Percentiles rank a stretch among this genome's conserved stretches.
These are phyloP conservation scores for Phrynocephalus vlangalii DNA, from an alignment of 2,797 vertebrate species.

Conservation along the genomic window DNA sequence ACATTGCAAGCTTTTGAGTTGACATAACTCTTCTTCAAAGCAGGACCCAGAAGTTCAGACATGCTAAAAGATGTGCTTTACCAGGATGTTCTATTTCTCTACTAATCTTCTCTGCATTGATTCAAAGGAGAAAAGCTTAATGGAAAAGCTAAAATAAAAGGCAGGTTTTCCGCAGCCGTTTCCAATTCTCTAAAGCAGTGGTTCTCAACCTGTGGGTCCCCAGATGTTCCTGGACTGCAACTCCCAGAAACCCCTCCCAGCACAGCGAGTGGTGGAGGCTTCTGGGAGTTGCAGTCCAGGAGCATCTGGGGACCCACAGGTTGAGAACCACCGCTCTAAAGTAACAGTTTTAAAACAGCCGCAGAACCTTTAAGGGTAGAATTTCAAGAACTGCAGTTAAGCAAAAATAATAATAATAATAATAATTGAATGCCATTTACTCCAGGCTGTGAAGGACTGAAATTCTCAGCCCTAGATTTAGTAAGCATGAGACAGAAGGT, in stretches of 20 bases:
- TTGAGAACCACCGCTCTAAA: too few relatives aligned
- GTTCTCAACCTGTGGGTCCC: too few relatives aligned
- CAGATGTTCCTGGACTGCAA: too few relatives aligned
- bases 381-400: neutral
- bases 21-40: too few relatives aligned
- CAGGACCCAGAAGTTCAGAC: too few relatives aligned
- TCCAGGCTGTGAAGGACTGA: neutral
- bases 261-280: too few relatives aligned
- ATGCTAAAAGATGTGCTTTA: too few relatives aligned
- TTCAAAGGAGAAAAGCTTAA: neutral
- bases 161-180: neutral
- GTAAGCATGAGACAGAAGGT: neutral
- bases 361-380: neutral
- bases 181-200: neutral
- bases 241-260: too few relatives aligned
- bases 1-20: too few relatives aligned
- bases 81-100: conserved; percentile 15
- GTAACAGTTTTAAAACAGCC: neutral
- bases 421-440: neutral
- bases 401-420: too few relatives aligned
- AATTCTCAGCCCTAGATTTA: neutral
- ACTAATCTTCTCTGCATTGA: neutral
- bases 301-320: too few relatives aligned
- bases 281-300: too few relatives aligned
- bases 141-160: neutral